Base-by-base conservation (phyloP, 1,140 invertebrate genomes). In the Drosophila sechellia region DNA sequence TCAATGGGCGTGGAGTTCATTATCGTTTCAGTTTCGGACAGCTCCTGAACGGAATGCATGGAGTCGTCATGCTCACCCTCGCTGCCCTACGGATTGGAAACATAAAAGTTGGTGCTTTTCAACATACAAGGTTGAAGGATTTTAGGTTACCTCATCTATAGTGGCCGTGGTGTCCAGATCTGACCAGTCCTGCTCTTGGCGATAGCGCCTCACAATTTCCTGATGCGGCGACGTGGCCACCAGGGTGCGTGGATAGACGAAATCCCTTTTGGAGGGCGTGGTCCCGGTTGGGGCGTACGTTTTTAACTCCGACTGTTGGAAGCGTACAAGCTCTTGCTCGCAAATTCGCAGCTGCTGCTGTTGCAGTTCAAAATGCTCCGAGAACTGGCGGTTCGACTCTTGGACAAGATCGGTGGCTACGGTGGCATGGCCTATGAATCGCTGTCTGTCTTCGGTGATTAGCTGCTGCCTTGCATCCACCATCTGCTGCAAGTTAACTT, bases 211-310 rank as follows among this genome's bases (percentile, higher is more conserved):
- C n/a, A 96, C 91, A 31, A 96, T 95, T 1, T 94, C 90, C 31
- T 95, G 94, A 76, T 96, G 95, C 0, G 96, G 96, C 0, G 96
- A 96, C 3, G 95, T 96, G 43, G 92, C 81, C 1, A 90, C 93
- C 56, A 96, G 78, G 1, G 85, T 46, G 60, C 93, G 92, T 52
- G 96, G 95, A 93, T 94, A 96, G 1, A 89, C 64, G 81, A 95
- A 96, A 6, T 94, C 93, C 60, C 91, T 93, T 65, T 94, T 94
- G 2, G 92, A 92, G 3, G 96, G 96, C 0, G 96, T 96, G 22
- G 92, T 83, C 1, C 95, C 94, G 5, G 83, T 85, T 8, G 81
- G 57, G 6, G 92, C 91, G 72, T 94, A 94, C 0, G 93, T 83
- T 37, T 92, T 91, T 8, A 93, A 92, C 55, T 93, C 92, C 45